These are phyloP conservation scores for Bicyclus anynana DNA, from an alignment of 1,140 invertebrate genomes.

Conservation along the genomic window DNA sequence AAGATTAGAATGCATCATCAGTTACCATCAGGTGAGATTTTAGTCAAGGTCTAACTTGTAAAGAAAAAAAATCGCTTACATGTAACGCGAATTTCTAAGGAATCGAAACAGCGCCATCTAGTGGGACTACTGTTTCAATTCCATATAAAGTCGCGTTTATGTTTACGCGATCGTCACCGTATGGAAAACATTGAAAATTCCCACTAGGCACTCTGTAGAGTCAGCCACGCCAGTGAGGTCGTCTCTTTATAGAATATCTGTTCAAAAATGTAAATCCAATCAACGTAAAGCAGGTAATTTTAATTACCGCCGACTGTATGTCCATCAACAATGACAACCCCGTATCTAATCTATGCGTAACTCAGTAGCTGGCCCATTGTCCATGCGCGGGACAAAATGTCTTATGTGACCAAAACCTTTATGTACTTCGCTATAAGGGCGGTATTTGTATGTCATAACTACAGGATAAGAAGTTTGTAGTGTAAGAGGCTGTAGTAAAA, in stretches of 20 bases:
- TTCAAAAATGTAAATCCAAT: conserved; percentile 8
- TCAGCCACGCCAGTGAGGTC: not conserved
- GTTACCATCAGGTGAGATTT: too few relatives aligned
- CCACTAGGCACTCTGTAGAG: too few relatives aligned
- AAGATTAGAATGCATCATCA: too few relatives aligned
- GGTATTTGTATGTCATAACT: not conserved
- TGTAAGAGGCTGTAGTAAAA: not conserved
- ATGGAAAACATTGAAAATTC: not conserved
- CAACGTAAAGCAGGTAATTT: conserved; percentile 4
- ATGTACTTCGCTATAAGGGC: not conserved
- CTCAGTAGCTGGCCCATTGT: conserved; percentile 28
- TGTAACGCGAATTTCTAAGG: too few relatives aligned
- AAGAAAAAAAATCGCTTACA: too few relatives aligned
- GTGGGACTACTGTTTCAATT: too few relatives aligned
- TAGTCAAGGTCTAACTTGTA: too few relatives aligned
- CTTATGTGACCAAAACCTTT: not conserved
- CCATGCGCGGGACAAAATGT: conserved; percentile 7
- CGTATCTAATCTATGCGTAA: conserved; percentile 30
- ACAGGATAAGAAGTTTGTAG: not conserved
- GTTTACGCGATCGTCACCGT: too few relatives aligned
- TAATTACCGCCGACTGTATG: conserved; percentile 18
- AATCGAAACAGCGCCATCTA: too few relatives aligned
- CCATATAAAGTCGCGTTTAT: too few relatives aligned
- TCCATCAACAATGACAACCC: conserved; percentile 23
- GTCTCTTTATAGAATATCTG: not conserved